These are phyloP conservation scores for Choristoneura rosaceana DNA, from an alignment of 2,888 invertebrate species.

Conservation along the genomic window DNA sequence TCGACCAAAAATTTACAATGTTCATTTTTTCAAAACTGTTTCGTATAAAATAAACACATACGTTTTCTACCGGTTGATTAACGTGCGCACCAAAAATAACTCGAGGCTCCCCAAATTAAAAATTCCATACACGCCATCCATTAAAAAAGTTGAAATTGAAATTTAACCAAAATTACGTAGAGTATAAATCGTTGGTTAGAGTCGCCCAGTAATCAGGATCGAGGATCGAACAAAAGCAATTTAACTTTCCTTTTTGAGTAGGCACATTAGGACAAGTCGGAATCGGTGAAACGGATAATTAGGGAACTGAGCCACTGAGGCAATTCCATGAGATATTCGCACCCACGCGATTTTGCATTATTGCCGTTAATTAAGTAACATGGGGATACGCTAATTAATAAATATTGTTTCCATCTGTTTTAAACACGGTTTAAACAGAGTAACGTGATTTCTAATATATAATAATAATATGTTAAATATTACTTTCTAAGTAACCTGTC, in stretches of 20 bases:
- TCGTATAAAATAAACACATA: background rate
- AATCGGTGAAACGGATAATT: conserved; percentile 73
- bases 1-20: background rate
- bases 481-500: no score
- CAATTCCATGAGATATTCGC: conserved; percentile 18
- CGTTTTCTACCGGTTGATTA: background rate
- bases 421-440: no score
- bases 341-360: conserved; percentile 25
- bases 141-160: conserved; percentile 43
- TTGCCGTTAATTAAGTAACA: conserved; percentile 29
- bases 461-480: no score
- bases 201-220: conserved; percentile 57
- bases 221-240: conserved; percentile 76
- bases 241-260: conserved; percentile 76
- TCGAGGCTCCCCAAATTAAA: conserved; percentile 2
- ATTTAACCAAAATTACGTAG: conserved; percentile 49
- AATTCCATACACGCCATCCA: conserved; percentile 30
- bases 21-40: background rate
- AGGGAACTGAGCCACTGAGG: conserved; percentile 48
- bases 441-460: no score
- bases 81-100: conserved; percentile 9
- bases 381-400: conserved; percentile 3
- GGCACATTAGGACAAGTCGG: conserved; percentile 64
- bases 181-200: conserved; percentile 49
- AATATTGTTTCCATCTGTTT: background rate